phyloP scores from a whole-genome alignment of 1,140 invertebrate species.

The Diabrotica virgifera region DNA sequence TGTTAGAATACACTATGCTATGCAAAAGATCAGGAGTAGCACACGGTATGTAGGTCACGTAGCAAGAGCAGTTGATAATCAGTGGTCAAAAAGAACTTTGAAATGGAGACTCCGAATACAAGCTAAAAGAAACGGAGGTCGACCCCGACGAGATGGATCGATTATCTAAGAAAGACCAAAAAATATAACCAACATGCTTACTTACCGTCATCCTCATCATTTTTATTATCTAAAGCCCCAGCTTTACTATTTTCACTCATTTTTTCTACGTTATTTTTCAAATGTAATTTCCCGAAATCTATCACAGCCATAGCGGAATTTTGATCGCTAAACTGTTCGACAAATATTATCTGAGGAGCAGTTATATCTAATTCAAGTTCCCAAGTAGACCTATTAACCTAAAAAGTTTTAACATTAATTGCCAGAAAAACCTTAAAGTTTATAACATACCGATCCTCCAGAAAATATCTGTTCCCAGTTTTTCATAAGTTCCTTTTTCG shows the following conservation, averaged over 20 bases:
- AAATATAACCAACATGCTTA: not conserved
- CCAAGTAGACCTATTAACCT: conserved; percentile 73
- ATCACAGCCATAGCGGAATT: conserved; percentile 79
- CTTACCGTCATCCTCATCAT: conserved; percentile 54
- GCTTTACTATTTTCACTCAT: conserved; percentile 24
- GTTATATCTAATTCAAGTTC: conserved; percentile 87
- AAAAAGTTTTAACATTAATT: conserved; percentile 18
- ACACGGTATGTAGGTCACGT: too few relatives aligned
- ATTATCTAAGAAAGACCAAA: too few relatives aligned
- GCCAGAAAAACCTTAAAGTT: not conserved
- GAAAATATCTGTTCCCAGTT: conserved; percentile 85
- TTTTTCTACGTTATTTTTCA: conserved; percentile 57
- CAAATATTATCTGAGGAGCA: conserved; percentile 85
- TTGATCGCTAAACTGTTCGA: conserved; percentile 77
- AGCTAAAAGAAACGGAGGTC: too few relatives aligned
- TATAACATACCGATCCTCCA: conserved; percentile 51
- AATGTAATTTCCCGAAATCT: conserved; percentile 79
- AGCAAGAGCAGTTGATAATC: too few relatives aligned
- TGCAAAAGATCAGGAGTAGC: too few relatives aligned
- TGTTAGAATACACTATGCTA: too few relatives aligned
- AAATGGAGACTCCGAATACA: too few relatives aligned
- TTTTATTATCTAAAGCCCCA: conserved; percentile 31
- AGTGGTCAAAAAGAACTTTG: too few relatives aligned
- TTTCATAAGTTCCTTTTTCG: conserved; percentile 74
- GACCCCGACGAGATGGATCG: too few relatives aligned